A percentile compares a stretch with the other conserved stretches of the same genome.
These are phyloP conservation scores for Calidris pygmaea DNA, from an alignment of 2,113 vertebrate genomes.

Conservation along the genomic window DNA sequence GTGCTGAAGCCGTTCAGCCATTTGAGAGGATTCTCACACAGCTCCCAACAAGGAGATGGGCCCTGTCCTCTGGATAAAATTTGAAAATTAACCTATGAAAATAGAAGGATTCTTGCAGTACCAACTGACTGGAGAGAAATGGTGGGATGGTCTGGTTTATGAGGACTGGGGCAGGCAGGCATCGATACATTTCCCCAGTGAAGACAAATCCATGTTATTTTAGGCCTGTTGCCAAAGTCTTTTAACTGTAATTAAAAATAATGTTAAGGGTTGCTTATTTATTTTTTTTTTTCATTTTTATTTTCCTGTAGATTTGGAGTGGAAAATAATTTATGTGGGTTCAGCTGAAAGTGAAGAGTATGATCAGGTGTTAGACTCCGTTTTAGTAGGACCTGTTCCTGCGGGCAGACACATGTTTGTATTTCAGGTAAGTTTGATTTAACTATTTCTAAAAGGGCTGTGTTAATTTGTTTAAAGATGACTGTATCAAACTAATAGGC, in stretches of 20 bases:
- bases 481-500: neutral
- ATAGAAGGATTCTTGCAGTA: neutral
- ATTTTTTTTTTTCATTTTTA: neutral
- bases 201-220: neutral
- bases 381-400: conserved; percentile 83
- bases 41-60: neutral
- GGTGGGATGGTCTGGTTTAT: neutral
- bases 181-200: neutral
- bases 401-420: conserved; percentile 85
- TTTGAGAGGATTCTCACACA: neutral
- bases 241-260: neutral
- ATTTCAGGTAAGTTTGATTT: conserved; percentile 79
- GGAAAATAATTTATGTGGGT: conserved; percentile 86
- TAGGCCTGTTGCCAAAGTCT: neutral
- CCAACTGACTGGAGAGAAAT: neutral
- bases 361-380: conserved; percentile 83
- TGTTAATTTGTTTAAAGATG: neutral
- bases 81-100: neutral
- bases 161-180: neutral
- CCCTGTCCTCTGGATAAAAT: neutral
- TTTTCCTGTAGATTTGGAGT: conserved; percentile 79
- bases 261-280: neutral
- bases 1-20: neutral
- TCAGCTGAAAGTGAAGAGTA: conserved; percentile 85
- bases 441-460: neutral